Percentiles rank a stretch among this genome's conserved stretches.
phyloP scores from a whole-genome alignment of 2,888 invertebrate genomes.

The Shargacucullia verbasci region DNA sequence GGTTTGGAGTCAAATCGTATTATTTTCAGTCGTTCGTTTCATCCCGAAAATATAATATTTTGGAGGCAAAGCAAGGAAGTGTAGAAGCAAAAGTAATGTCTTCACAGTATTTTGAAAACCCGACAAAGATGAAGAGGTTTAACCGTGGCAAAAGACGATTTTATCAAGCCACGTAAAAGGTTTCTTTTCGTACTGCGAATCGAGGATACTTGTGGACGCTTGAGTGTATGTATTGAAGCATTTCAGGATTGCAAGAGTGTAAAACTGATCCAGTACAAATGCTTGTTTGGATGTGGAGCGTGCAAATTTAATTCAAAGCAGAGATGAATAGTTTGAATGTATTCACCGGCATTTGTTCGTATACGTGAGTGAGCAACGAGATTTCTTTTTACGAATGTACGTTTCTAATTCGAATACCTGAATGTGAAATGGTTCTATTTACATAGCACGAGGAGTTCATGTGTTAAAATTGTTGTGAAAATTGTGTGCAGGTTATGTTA shows the following conservation, averaged over 20 bases:
- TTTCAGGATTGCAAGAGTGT: conserved; percentile 13
- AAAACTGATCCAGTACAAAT: conserved; percentile 15
- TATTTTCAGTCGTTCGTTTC: no score
- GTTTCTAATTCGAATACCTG: conserved; percentile 8
- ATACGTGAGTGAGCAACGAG: conserved; percentile 9
- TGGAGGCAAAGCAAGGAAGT: no score
- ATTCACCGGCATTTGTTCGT: conserved; percentile 19
- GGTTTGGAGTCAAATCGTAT: no score
- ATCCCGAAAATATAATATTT: no score
- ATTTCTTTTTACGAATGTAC: conserved; percentile 8
- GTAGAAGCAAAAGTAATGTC: not conserved
- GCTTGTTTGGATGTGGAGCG: conserved; percentile 27
- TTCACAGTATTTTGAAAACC: not conserved
- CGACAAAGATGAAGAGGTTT: not conserved
- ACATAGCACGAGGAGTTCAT: not conserved
- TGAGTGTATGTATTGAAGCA: conserved; percentile 6
- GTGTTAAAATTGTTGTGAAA: not conserved
- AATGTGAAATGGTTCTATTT: not conserved
- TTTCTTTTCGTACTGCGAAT: conserved; percentile 14
- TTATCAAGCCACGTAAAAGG: conserved; percentile 8
- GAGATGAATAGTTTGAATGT: conserved; percentile 23
- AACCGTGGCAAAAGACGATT: not conserved
- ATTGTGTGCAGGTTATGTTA: not conserved
- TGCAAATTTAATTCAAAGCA: conserved; percentile 49
- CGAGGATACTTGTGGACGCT: conserved; percentile 7